A percentile compares a stretch with the other conserved stretches of the same genome.
These are phyloP conservation scores for Glareola pratincola DNA, from an alignment of 2,113 vertebrate genomes.

Conservation along the genomic window DNA sequence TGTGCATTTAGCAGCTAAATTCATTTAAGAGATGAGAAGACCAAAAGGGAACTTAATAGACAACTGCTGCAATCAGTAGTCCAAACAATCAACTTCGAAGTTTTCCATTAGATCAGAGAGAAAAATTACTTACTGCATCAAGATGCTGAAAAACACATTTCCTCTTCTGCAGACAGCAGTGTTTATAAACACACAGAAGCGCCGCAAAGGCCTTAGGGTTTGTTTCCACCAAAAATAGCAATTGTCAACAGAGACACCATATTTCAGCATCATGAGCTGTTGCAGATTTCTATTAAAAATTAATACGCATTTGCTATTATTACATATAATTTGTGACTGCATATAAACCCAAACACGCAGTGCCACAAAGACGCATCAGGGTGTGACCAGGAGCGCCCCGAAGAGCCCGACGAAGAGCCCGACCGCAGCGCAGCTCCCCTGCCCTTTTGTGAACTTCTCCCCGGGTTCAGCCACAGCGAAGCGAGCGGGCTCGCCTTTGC, in stretches of 20 bases:
- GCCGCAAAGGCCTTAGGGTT: conserved; percentile 4
- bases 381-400: background rate
- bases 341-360: fast-evolving
- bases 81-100: background rate
- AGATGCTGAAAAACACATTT: background rate
- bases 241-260: conserved; percentile 24
- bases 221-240: conserved; percentile 19
- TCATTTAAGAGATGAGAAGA: background rate
- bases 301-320: background rate
- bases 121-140: background rate
- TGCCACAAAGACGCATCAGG: fast-evolving
- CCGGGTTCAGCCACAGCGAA: background rate
- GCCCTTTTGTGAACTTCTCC: background rate
- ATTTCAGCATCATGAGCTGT: background rate
- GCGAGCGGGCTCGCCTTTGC: background rate
- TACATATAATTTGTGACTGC: fast-evolving
- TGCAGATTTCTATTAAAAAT: background rate
- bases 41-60: background rate
- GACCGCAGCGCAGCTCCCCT: background rate
- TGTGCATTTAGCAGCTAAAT: background rate
- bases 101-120: background rate
- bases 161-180: background rate
- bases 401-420: background rate
- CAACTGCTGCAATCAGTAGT: background rate
- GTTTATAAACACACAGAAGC: background rate